These are phyloP conservation scores for Penaeus chinensis DNA, from an alignment of 1,140 invertebrate genomes.

Conservation along the genomic window DNA sequence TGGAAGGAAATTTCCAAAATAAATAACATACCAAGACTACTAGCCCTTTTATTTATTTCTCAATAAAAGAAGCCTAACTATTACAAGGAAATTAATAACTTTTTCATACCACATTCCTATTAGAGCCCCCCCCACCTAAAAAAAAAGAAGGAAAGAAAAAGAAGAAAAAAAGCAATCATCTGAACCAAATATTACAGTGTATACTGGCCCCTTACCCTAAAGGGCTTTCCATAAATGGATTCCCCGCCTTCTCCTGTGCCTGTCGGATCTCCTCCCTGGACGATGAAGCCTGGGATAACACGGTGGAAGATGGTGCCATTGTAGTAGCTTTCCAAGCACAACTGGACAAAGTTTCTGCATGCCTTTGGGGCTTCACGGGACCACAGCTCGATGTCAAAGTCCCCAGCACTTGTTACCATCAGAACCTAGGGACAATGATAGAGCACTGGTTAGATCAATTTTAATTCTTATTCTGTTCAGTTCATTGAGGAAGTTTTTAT, in stretches of 20 bases:
- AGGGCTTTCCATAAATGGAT: constrained; percentile 92
- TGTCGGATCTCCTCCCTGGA: constrained; percentile 95
- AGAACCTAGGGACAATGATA: constrained; percentile 77
- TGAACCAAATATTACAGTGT: too few relatives aligned
- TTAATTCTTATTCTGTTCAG: too few relatives aligned
- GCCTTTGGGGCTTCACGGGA: constrained; percentile 95
- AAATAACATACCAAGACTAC: background rate
- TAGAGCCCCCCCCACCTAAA: background rate
- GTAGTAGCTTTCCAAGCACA: constrained; percentile 98
- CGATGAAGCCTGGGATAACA: constrained; percentile 91
- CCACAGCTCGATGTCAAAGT: constrained; percentile 99
- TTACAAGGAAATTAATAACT: too few relatives aligned
- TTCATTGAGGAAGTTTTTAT: too few relatives aligned
- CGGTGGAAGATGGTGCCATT: constrained; percentile 92
- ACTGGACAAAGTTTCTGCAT: constrained; percentile 95
- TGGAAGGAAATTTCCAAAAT: background rate
- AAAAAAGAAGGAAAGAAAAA: background rate
- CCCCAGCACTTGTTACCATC: constrained; percentile 91
- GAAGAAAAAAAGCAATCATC: too few relatives aligned
- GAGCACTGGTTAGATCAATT: background rate
- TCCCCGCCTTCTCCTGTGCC: constrained; percentile 93
- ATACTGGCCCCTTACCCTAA: constrained; percentile 78
- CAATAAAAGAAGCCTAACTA: too few relatives aligned
- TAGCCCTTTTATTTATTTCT: background rate
- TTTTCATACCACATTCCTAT: background rate